These are phyloP conservation scores for Pampus argenteus DNA, from an alignment of 2,797 vertebrate species.

Conservation along the genomic window DNA sequence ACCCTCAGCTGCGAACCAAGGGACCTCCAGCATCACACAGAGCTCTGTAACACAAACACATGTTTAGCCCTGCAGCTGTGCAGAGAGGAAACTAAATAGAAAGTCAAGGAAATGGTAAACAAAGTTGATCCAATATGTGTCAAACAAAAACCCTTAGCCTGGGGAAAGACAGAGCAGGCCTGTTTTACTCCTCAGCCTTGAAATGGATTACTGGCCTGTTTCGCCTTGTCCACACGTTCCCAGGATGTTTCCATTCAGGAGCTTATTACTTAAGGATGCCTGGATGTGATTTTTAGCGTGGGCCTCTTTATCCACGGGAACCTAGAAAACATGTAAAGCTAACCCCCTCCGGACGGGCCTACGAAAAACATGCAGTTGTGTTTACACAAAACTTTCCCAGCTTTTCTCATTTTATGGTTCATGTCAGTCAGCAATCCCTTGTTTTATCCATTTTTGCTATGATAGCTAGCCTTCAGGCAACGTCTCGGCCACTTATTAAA, in stretches of 20 bases:
- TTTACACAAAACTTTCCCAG: conserved; percentile 74
- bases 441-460: conserved; percentile 61
- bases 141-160: conserved; percentile 69
- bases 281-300: conserved; percentile 67
- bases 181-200: conserved; percentile 61
- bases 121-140: conserved; percentile 73
- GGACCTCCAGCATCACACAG: conserved; percentile 60
- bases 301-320: conserved; percentile 70
- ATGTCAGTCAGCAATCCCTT: conserved; percentile 52
- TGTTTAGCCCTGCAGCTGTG: conserved; percentile 74
- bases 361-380: conserved; percentile 68
- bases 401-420: conserved; percentile 74
- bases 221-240: conserved; percentile 54
- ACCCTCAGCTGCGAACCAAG: conserved; percentile 65
- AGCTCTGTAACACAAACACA: conserved; percentile 66
- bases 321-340: conserved; percentile 61
- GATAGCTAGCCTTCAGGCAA: conserved; percentile 59
- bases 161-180: conserved; percentile 63
- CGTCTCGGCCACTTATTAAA: conserved; percentile 71
- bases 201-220: conserved; percentile 62
- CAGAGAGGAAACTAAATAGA: conserved; percentile 68
- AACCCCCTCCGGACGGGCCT: conserved; percentile 56
- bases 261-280: conserved; percentile 65
- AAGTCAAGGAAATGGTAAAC: conserved; percentile 72
- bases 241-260: conserved; percentile 68